Base-by-base conservation (phyloP, 53 echinoderm and acorn worm species). In the Astropecten irregularis region DNA sequence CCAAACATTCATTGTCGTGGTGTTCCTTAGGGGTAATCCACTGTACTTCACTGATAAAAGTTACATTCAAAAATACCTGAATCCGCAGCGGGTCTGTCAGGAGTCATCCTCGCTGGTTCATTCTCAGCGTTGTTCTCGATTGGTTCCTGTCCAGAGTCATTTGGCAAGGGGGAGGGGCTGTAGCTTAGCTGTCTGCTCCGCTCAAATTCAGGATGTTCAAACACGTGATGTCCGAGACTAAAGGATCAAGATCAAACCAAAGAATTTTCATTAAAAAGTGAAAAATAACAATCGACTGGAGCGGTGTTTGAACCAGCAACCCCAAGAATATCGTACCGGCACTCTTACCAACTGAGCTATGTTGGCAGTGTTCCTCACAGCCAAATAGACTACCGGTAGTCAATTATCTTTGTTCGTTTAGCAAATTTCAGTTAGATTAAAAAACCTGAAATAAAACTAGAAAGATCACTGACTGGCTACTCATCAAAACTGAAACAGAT, bases 191-290 rank as follows among this genome's bases (percentile, higher is more conserved):
- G 56, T n/a, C 21, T 32, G 14, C 21, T 61, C 6, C 49, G 79
- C 31, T 79, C 79, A 79, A 61, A 79, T 19, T 77, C 77, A 26
- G 77, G 77, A 62, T 79, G 79, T 4, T 62, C 79, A 30, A 79
- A 79, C 13, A 61, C 79, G 38, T 61, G 59, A 31, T 28, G 60
- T 3, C 79, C 79, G 28, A 79, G 61, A 79, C 79, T 79, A 58
- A 13, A 4, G 15, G 31, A 54, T 20, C 4, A 54, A 21, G 2
- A 69, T 27, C 26, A 25, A 48, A 26, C 27, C 28, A 48, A 44
- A 49, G 25, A 5, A 8, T 33, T 20, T 35, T 18, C 14, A 9
- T 35, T 1, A 13, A 66, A 4, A 39, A 18, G 36, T 36, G 35
- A 13, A 35, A 66, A 6, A 21, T 1, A 66, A 66, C 1, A 7